Percentiles rank a stretch among this genome's conserved stretches.
phyloP scores from a whole-genome alignment of 2,888 invertebrate species.

The Eristalinus aeneus region DNA sequence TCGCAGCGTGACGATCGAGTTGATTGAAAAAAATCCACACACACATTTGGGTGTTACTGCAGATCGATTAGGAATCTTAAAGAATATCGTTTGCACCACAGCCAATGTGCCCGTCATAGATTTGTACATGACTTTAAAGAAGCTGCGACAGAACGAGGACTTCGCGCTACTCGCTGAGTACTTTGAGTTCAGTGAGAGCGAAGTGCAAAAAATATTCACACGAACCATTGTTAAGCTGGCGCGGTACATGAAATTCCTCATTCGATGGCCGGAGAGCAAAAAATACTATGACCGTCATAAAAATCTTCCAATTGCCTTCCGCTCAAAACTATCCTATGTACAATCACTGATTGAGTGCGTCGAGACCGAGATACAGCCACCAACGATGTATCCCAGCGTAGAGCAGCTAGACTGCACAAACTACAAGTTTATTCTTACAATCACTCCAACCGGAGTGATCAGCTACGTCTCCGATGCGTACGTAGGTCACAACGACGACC shows the following conservation, averaged over 20 bases:
- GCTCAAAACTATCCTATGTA: slow-evolving; percentile 78
- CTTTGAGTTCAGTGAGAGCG: slow-evolving; percentile 77
- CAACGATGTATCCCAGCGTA: slow-evolving; percentile 72
- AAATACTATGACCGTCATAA: slow-evolving; percentile 79
- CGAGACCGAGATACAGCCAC: slow-evolving; percentile 77
- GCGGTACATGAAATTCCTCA: slow-evolving; percentile 77
- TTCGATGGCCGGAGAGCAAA: slow-evolving; percentile 79
- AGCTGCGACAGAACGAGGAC: slow-evolving; percentile 78
- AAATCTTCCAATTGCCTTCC: slow-evolving; percentile 78
- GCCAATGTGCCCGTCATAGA: slow-evolving; percentile 77
- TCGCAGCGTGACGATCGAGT: slow-evolving; percentile 76
- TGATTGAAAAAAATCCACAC: slow-evolving; percentile 77
- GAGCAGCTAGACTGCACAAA: slow-evolving; percentile 76
- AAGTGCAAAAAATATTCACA: slow-evolving; percentile 77
- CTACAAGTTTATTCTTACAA: slow-evolving; percentile 79
- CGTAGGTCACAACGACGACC: slow-evolving; percentile 78
- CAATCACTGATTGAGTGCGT: slow-evolving; percentile 80
- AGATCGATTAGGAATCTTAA: slow-evolving; percentile 76
- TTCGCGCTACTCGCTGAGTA: slow-evolving; percentile 77
- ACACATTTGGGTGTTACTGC: slow-evolving; percentile 76
- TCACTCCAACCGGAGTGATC: slow-evolving; percentile 78
- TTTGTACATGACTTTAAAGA: slow-evolving; percentile 78
- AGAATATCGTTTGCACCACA: slow-evolving; percentile 76
- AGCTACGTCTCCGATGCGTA: slow-evolving; percentile 79
- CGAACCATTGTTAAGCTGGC: slow-evolving; percentile 76